Conservation (phyloP, 2,888 invertebrate species). For the Xylota sylvarum region DNA sequence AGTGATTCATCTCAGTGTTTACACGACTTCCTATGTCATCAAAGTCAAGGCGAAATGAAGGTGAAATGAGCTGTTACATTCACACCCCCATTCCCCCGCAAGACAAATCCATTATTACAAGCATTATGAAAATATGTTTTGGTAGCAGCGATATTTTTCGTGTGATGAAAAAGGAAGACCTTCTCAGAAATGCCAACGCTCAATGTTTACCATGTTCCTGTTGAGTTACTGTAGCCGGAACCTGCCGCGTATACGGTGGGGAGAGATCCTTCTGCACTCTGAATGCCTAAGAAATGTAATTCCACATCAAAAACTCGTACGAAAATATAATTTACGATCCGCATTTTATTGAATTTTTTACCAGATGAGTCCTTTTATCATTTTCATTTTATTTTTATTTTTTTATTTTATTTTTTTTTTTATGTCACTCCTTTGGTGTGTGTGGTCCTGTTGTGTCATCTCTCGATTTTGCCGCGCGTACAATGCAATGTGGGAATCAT, state of each 20-base stretch:
- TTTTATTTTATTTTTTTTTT: constrained; percentile 1
- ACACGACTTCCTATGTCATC: constrained; percentile 27
- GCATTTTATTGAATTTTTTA: constrained; percentile 38
- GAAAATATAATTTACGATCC: constrained; percentile 50
- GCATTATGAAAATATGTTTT: constrained; percentile 25
- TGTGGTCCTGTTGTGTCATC: constrained; percentile 17
- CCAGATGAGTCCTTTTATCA: constrained; percentile 59
- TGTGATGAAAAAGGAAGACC: neutral
- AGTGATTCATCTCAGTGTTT: constrained; percentile 46
- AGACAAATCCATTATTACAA: constrained; percentile 10
- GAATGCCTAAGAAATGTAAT: neutral
- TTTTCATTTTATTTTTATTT: constrained; percentile 33
- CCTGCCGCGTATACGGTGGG: neutral
- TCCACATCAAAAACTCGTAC: constrained; percentile 18
- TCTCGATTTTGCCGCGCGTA: constrained; percentile 6
- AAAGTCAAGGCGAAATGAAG: constrained; percentile 56
- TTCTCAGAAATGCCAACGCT: neutral
- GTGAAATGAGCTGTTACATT: constrained; percentile 55
- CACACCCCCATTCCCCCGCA: neutral
- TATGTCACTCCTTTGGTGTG: neutral
- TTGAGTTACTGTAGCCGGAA: constrained; percentile 18
- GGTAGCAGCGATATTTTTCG: neutral
- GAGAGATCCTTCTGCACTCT: neutral
- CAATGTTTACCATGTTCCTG: constrained; percentile 9
- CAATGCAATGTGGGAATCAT: constrained; percentile 31